Evolutionary conservation across 2,113 vertebrate genomes (phyloP).

Genomic region (Martes martes): DNA sequence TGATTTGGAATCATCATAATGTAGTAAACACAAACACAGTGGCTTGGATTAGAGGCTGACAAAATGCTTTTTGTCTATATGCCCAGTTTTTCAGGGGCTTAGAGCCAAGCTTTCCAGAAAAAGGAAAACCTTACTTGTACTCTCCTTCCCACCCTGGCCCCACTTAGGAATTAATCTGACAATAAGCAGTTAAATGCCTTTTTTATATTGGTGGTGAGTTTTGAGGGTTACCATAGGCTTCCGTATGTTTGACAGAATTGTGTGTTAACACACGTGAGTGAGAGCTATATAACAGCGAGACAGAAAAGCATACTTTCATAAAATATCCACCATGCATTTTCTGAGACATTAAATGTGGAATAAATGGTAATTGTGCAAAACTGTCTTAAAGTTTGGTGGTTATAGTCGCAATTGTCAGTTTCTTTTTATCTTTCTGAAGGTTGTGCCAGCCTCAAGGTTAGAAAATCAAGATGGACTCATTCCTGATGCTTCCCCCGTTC

Average conservation of each 20-base stretch:
- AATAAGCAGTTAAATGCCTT: not conserved
- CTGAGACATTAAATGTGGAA: not conserved
- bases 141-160: not conserved
- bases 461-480: slow-evolving; percentile 29
- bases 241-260: not conserved
- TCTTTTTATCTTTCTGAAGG: slow-evolving; percentile 23
- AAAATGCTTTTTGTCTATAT: slow-evolving; percentile 19
- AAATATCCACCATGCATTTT: not conserved
- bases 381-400: not conserved
- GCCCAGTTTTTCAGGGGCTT: not conserved
- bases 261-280: not conserved
- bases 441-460: not conserved
- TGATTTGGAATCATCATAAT: not conserved
- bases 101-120: slow-evolving; percentile 42
- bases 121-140: not conserved
- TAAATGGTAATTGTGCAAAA: not conserved
- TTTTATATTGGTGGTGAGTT: not conserved
- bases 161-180: not conserved
- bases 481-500: slow-evolving; percentile 5
- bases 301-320: not conserved
- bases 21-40: not conserved
- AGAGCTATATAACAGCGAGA: not conserved
- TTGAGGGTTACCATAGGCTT: not conserved
- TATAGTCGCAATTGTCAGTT: not conserved
- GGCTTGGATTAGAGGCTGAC: slow-evolving; percentile 17